phyloP scores from a whole-genome alignment of 2,888 invertebrate species.

The Campoplex capitator region DNA sequence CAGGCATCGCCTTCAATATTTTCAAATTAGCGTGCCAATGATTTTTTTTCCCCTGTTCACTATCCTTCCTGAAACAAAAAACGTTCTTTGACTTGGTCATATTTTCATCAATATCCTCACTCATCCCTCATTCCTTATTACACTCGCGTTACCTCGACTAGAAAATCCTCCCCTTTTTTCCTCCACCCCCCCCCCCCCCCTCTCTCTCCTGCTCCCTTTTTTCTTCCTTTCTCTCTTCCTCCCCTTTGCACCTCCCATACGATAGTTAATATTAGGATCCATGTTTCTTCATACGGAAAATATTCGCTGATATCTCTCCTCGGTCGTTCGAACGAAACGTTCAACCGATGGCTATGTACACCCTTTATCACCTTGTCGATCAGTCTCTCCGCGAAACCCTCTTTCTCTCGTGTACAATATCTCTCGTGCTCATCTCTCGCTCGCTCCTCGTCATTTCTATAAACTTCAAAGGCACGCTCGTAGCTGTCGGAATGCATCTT shows the following conservation, averaged over 20 bases:
- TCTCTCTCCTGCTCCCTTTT: slow-evolving; percentile 72
- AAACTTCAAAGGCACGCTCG: slow-evolving; percentile 60
- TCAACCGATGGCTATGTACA: slow-evolving; percentile 67
- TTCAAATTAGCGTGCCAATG: slow-evolving; percentile 82
- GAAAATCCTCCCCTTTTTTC: slow-evolving; percentile 67
- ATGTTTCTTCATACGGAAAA: slow-evolving; percentile 83
- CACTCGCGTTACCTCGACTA: slow-evolving; percentile 50
- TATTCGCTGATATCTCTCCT: slow-evolving; percentile 77
- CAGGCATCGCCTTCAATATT: slow-evolving; percentile 78
- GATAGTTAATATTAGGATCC: slow-evolving; percentile 83
- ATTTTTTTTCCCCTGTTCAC: slow-evolving; percentile 74
- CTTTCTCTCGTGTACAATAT: slow-evolving; percentile 46
- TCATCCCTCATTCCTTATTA: slow-evolving; percentile 57
- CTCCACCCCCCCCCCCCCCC: slow-evolving; percentile 58
- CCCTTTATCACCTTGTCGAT: slow-evolving; percentile 76
- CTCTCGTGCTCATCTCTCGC: slow-evolving; percentile 56
- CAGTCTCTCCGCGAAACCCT: slow-evolving; percentile 16
- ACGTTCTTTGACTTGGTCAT: slow-evolving; percentile 80
- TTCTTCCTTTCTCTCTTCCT: slow-evolving; percentile 73
- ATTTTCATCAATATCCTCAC: slow-evolving; percentile 82
- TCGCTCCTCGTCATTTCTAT: slow-evolving; percentile 42
- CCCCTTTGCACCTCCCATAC: slow-evolving; percentile 78
- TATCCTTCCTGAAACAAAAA: slow-evolving; percentile 78
- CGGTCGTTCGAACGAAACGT: slow-evolving; percentile 69
- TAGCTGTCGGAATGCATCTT: slow-evolving; percentile 56